Base-by-base conservation (phyloP, 2,113 vertebrate genomes). In the Ochotona princeps region DNA sequence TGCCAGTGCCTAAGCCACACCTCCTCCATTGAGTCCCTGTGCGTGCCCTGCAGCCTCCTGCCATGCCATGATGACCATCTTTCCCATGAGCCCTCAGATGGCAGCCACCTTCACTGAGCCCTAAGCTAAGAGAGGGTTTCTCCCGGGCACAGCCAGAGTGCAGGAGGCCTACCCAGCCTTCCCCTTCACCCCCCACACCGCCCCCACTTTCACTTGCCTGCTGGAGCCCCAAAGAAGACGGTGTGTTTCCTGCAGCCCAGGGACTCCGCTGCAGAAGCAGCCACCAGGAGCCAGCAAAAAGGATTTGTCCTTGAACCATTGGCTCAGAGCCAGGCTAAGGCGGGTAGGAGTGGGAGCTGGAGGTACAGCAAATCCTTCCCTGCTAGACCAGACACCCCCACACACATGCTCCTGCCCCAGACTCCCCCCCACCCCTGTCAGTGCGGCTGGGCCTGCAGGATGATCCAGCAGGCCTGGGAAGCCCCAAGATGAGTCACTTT, bases 271-370 rank as follows among this genome's bases (percentile, higher is more conserved):
- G 4, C 11, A 23, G 51, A 32, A 63, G 47, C 25, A 80, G 85
- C 38, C 20, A 60, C 21, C 76, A 35, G 65, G 66, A 74, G 89
- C 32, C 25, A 49, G 21, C 32, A 18, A 57, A 67, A 26, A 79
- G 69, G 72, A 75, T 83, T 61, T 91, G 83, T 49, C 86, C 92
- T 93, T 91, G 76, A 89, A 63, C 74, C 93, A 60, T 79, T 30
- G 17, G 67, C 82, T 44, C 20, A 17, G 35, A 66, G n/a, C 25
- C 74, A 9, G 18, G 35, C 1, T 0, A 6, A 18, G 35, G 26
- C 4, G 21, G 25, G 51, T 23, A 0, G 0, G n/a, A 47, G n/a
- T 25, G 38, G 78, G 10, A 65, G n/a, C 60, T 72, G 69, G 8
- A 51, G 87, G 57, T 13, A 35, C 0, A 11, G 91, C 76, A 73